These are phyloP conservation scores for Drosophila austrosaltans DNA, from an alignment of 2,888 invertebrate genomes.

Conservation along the genomic window DNA sequence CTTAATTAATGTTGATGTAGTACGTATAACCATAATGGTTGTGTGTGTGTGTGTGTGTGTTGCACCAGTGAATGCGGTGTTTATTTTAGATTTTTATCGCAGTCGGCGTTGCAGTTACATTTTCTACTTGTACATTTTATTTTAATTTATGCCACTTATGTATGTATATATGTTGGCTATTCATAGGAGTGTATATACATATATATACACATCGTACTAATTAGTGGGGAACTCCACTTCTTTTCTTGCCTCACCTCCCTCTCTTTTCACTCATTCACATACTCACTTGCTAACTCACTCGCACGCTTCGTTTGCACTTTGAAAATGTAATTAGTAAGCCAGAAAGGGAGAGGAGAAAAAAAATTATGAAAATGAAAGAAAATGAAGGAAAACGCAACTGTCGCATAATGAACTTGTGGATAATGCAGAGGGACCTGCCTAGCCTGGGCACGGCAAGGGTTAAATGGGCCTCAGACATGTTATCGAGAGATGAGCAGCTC, in stretches of 20 bases:
- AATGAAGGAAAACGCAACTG: conserved; percentile 56
- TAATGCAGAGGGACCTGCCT: conserved; percentile 47
- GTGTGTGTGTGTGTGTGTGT: conserved; percentile 27
- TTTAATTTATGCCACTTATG: conserved; percentile 78
- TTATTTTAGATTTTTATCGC: conserved; percentile 77
- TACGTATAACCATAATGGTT: conserved; percentile 18
- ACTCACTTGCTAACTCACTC: conserved; percentile 16
- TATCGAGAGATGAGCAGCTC: conserved; percentile 16
- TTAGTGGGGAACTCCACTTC: conserved; percentile 63
- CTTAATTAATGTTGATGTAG: conserved; percentile 73
- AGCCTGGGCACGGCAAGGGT: conserved; percentile 55
- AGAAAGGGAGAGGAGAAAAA: neutral
- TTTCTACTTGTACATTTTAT: conserved; percentile 75
- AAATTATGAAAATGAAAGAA: conserved; percentile 19
- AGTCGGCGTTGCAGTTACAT: conserved; percentile 64
- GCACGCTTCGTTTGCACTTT: conserved; percentile 79
- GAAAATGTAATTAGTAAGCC: conserved; percentile 79
- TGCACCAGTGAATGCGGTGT: conserved; percentile 59
- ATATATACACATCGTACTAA: conserved; percentile 66
- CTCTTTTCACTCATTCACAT: neutral
- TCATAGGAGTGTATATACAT: conserved; percentile 50
- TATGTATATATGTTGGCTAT: conserved; percentile 40
- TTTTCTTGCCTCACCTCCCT: conserved; percentile 29
- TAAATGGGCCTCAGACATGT: conserved; percentile 68
- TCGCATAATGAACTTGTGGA: conserved; percentile 71